Evolutionary conservation across 2,797 vertebrate species (phyloP).

Genomic region (Gephyroberyx darwinii): DNA sequence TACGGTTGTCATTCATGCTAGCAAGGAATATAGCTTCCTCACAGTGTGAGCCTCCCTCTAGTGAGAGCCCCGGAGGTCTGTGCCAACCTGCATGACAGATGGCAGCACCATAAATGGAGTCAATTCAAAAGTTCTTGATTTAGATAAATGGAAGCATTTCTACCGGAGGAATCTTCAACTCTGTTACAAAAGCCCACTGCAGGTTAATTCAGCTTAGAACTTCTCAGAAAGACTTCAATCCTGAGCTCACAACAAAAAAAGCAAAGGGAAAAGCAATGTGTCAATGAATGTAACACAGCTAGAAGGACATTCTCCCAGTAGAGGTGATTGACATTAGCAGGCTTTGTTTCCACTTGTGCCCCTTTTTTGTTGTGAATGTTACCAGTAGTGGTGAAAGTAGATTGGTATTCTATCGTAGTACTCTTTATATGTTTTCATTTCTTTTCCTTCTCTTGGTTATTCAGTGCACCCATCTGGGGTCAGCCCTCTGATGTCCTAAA

Average conservation of each 20-base stretch:
- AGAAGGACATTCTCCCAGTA: constrained; percentile 47
- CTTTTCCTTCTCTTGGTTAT: neutral
- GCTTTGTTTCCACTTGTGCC: constrained; percentile 48
- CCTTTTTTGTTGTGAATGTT: neutral
- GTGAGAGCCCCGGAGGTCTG: constrained; percentile 9
- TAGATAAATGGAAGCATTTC: constrained; percentile 59
- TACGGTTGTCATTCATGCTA: neutral
- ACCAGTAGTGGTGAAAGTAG: neutral
- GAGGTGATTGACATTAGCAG: constrained; percentile 69
- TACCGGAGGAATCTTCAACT: constrained; percentile 45
- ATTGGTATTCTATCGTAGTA: constrained; percentile 15
- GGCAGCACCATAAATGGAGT: constrained; percentile 39
- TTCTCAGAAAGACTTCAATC: neutral
- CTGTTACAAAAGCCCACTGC: constrained; percentile 11
- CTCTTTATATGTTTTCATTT: constrained; percentile 8
- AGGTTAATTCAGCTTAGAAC: constrained; percentile 14
- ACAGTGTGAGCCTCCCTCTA: neutral
- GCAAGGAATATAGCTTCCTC: too few species aligned
- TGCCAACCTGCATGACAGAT: constrained; percentile 52
- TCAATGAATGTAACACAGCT: constrained; percentile 44
- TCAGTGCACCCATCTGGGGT: too few species aligned
- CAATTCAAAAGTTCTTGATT: constrained; percentile 68
- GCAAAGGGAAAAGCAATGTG: constrained; percentile 53
- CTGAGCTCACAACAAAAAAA: neutral
- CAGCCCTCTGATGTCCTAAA: too few species aligned